phyloP scores from a whole-genome alignment of 1,140 invertebrate species.

The Araneus ventricosus region DNA sequence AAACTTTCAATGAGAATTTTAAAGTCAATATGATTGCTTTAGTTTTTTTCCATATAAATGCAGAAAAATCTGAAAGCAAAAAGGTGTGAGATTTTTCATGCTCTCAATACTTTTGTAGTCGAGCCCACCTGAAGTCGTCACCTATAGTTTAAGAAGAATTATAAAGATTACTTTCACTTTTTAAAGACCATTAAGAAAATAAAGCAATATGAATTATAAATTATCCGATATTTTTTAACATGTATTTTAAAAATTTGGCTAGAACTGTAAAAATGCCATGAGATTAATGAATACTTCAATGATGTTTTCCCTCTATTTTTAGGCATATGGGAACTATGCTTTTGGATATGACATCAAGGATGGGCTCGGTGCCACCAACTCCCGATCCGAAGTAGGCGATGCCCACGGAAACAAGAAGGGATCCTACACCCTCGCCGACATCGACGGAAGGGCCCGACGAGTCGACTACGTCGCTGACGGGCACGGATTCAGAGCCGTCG shows the following conservation, averaged over 20 bases:
- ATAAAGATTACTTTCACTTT: neutral
- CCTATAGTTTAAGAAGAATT: neutral
- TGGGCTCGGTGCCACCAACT: slow-evolving; percentile 57
- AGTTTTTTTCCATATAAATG: no score
- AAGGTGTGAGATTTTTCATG: no score
- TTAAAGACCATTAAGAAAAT: neutral
- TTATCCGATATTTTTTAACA: no score
- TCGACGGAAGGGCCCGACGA: slow-evolving; percentile 68
- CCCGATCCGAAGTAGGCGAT: slow-evolving; percentile 66
- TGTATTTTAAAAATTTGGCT: neutral
- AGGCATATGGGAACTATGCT: slow-evolving; percentile 33
- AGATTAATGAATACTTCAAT: neutral
- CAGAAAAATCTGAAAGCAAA: no score
- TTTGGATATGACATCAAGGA: slow-evolving; percentile 65
- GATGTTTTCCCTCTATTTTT: no score
- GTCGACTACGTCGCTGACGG: slow-evolving; percentile 75
- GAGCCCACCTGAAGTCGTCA: neutral
- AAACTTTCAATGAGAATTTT: no score
- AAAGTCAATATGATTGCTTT: no score
- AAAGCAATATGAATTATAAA: no score
- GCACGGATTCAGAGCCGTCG: slow-evolving; percentile 65
- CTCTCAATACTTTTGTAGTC: no score
- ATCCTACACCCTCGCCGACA: slow-evolving; percentile 71
- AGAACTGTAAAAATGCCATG: neutral
- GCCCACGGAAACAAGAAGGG: slow-evolving; percentile 71